Base-by-base conservation (phyloP, 2,888 invertebrate species). In the Raillietiella orientalis region DNA sequence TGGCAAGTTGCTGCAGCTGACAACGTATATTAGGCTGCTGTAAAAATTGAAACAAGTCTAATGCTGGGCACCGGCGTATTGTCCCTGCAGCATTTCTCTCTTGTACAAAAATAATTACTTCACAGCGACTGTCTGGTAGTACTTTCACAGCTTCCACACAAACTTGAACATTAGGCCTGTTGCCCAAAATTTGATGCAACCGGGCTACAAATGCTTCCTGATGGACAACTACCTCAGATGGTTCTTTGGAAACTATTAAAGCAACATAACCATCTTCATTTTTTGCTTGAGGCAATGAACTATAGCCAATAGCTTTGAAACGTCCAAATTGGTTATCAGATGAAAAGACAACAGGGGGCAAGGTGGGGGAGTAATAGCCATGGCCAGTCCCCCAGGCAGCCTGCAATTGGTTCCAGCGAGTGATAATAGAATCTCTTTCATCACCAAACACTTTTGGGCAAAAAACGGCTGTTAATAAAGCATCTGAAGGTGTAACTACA, bases 301-400 rank as follows among this genome's bases (percentile, higher is more conserved):
- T 77, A 43, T 90, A 93, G 0, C 79, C 79, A 27, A 93, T 71
- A 0, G 84, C 72, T 49, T 87, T 93, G 43, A 93, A 84, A 22
- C 77, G 59, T 40, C 79, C 87, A 25, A 82, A 62, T 0, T 75
- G 74, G 45, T 90, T 90, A 38, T 75, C 67, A 28, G 70, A 66
- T 24, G 66, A 71, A 34, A 84, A 63, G 28, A 72, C 70, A 4
- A 84, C 59, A 0, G 77, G 66, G 2, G 62, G 64, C 4, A 66
- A 66, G 35, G 59, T 62, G 26, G 62, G 57, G 17, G 62, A 64
- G 43, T 71, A 79, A 42, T 66, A 77, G 1, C 66, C 59, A 41
- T 56, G 54, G 41, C 82, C 84, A 9, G 61, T 62, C 11, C 75
- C 77, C 70, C 72, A 71, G 32, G 66, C 59, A 1, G 74, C 72